Percentiles rank a stretch among this genome's conserved stretches.
These are phyloP conservation scores for Oncorhynchus tshawytscha DNA, from an alignment of 2,113 vertebrate genomes.

Conservation along the genomic window DNA sequence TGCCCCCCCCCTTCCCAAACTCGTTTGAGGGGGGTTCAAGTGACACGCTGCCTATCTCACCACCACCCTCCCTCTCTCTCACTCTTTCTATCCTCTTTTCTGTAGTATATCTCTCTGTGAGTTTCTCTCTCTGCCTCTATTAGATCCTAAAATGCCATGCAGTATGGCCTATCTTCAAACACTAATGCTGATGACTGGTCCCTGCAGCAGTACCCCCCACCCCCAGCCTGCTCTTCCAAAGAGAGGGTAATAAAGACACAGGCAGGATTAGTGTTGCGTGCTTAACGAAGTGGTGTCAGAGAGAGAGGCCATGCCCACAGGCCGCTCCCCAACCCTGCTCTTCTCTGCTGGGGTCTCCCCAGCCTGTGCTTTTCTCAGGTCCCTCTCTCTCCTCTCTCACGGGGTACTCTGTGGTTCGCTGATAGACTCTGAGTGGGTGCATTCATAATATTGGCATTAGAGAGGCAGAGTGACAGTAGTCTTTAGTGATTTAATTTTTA, in stretches of 20 bases:
- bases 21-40: background rate
- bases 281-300: slow-evolving; percentile 71
- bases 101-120: slow-evolving; percentile 7
- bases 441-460: slow-evolving; percentile 65
- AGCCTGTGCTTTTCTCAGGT: slow-evolving; percentile 61
- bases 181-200: slow-evolving; percentile 63
- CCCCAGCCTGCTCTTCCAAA: slow-evolving; percentile 36
- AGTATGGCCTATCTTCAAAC: slow-evolving; percentile 72
- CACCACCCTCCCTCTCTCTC: slow-evolving; percentile 46
- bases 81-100: slow-evolving; percentile 43
- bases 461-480: slow-evolving; percentile 52
- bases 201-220: slow-evolving; percentile 57
- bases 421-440: slow-evolving; percentile 75
- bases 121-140: slow-evolving; percentile 52
- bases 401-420: slow-evolving; percentile 69
- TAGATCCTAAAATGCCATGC: slow-evolving; percentile 65
- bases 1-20: background rate
- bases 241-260: slow-evolving; percentile 71
- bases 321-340: slow-evolving; percentile 48
- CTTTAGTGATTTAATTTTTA: slow-evolving; percentile 61
- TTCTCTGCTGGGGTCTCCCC: slow-evolving; percentile 36
- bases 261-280: slow-evolving; percentile 73
- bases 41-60: background rate
- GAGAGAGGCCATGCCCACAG: slow-evolving; percentile 68
- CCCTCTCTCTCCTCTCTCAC: slow-evolving; percentile 49